Percentiles rank a stretch among this genome's conserved stretches.
Evolutionary conservation across 2,113 vertebrate species (phyloP).

Genomic region (Heterochromis multidens): DNA sequence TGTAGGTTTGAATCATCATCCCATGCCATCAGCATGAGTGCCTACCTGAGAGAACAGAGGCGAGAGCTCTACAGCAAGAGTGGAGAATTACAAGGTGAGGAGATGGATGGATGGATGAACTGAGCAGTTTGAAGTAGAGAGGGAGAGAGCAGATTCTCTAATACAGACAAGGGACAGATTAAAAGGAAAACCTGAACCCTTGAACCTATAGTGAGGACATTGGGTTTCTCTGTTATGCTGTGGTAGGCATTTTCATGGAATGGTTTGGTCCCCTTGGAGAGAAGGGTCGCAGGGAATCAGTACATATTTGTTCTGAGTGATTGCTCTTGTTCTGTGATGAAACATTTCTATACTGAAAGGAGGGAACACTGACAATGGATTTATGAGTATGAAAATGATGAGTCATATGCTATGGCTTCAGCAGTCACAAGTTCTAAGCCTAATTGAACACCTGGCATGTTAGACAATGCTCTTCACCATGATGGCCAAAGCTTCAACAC

Average conservation of each 20-base stretch:
- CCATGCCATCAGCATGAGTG: conserved; percentile 98
- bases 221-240: neutral
- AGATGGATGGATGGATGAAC: neutral
- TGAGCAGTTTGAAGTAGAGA: neutral
- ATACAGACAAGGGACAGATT: neutral
- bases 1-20: conserved; percentile 93
- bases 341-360: neutral
- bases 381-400: neutral
- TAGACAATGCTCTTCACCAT: neutral
- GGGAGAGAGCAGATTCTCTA: neutral
- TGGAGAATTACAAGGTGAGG: conserved; percentile 95
- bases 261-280: neutral
- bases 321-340: neutral
- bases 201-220: neutral
- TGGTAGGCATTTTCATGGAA: neutral
- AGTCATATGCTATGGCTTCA: neutral
- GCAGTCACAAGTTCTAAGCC: neutral
- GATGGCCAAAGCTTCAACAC: neutral
- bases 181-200: neutral
- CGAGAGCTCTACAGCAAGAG: conserved; percentile 96
- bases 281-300: neutral
- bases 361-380: neutral
- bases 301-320: neutral
- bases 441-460: neutral
- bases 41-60: conserved; percentile 93